phyloP scores from a whole-genome alignment of 1,140 invertebrate genomes.

The Psix sp. region DNA sequence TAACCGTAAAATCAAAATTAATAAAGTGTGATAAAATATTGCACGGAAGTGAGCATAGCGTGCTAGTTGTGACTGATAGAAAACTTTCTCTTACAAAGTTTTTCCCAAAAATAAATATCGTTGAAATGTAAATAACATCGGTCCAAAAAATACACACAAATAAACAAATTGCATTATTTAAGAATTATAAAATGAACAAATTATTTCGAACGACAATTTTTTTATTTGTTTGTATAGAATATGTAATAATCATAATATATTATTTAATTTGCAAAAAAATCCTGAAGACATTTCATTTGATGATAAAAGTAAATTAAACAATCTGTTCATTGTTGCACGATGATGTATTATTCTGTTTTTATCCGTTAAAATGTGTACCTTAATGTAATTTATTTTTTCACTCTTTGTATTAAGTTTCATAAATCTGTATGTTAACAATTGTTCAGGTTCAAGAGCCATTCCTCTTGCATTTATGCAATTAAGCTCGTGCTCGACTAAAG shows the following conservation, averaged over 20 bases:
- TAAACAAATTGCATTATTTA: constrained; percentile 4
- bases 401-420: background rate
- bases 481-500: background rate
- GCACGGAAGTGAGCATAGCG: background rate
- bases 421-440: background rate
- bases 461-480: constrained; percentile 8
- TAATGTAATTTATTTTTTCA: background rate
- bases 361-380: background rate
- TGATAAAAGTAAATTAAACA: background rate
- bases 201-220: no score
- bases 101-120: constrained; percentile 5
- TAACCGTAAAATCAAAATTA: background rate
- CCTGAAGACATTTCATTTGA: background rate
- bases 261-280: background rate
- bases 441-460: background rate
- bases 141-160: constrained; percentile 1
- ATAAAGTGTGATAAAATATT: constrained; percentile 9
- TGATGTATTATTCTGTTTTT: background rate
- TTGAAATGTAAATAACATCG: constrained; percentile 14
- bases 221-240: no score
- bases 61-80: background rate
- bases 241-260: no score
- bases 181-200: background rate
- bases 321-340: background rate
- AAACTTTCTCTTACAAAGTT: constrained; percentile 26